phyloP scores from a whole-genome alignment of 1,140 invertebrate genomes.

The Brachionus paranguensis region DNA sequence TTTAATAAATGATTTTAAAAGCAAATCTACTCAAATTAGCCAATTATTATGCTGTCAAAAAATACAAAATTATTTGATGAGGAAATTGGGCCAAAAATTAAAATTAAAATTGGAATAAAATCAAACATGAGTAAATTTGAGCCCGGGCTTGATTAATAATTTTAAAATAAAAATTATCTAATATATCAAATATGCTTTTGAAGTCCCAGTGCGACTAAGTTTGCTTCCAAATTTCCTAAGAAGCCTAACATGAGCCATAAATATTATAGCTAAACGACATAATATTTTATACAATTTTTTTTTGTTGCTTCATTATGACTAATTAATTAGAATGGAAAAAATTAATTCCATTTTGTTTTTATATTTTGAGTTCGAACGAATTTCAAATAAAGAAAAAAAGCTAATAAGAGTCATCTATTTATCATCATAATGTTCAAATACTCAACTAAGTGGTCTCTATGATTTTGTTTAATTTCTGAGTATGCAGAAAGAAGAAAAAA shows the following conservation, averaged over 20 bases:
- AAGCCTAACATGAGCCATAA: background rate
- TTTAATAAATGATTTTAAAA: background rate
- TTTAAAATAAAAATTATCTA: background rate
- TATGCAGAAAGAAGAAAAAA: background rate
- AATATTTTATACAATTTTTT: background rate
- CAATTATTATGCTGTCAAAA: background rate
- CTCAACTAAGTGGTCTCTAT: slow-evolving; percentile 5
- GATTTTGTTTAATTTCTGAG: background rate
- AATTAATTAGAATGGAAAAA: slow-evolving; percentile 7
- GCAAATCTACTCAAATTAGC: background rate
- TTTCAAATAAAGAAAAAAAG: background rate
- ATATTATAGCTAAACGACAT: background rate
- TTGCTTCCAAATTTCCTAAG: background rate
- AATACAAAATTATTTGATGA: background rate
- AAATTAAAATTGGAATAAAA: background rate
- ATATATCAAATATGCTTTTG: background rate
- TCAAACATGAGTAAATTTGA: background rate
- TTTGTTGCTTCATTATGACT: background rate
- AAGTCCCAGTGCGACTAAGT: background rate
- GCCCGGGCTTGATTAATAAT: background rate
- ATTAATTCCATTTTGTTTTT: background rate
- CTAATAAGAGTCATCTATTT: slow-evolving; percentile 16
- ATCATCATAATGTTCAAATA: background rate
- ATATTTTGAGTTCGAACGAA: background rate
- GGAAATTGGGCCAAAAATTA: background rate